Conservation (phyloP, 37 sponge, comb jelly and placozoan genomes). For the Beroe forskalii region DNA sequence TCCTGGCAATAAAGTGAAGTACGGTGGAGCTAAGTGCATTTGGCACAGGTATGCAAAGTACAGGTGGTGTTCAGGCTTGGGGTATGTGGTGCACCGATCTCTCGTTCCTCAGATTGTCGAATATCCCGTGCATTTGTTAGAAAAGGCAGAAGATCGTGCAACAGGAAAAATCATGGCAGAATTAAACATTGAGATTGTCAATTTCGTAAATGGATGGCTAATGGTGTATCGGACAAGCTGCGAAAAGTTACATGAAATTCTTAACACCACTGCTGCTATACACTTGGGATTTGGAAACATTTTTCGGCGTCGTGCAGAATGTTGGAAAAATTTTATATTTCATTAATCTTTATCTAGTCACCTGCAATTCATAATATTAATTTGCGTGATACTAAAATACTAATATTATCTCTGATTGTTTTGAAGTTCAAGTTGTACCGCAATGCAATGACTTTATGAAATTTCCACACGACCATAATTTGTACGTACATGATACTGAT, state of each 20-base stretch:
- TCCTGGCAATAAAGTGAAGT: not conserved
- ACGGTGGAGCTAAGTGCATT: not conserved
- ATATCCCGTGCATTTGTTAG: not conserved
- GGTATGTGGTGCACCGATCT: slow-evolving; percentile 6
- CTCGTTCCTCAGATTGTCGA: not conserved
- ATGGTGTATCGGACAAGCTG: not conserved
- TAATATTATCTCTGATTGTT: too few species aligned
- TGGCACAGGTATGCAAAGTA: not conserved
- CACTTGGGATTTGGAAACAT: not conserved
- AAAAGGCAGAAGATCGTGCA: not conserved
- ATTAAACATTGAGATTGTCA: not conserved
- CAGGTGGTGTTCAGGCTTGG: slow-evolving; percentile 10
- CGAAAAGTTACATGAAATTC: not conserved
- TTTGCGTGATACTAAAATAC: too few species aligned
- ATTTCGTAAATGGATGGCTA: not conserved
- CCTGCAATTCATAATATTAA: too few species aligned
- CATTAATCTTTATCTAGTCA: too few species aligned
- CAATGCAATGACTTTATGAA: too few species aligned
- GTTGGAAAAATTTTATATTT: not conserved
- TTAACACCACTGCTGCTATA: not conserved
- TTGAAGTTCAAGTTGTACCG: too few species aligned
- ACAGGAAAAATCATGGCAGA: not conserved
- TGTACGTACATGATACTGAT: too few species aligned
- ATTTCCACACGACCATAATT: too few species aligned
- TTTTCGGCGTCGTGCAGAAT: not conserved